Conservation (phyloP, 2,797 vertebrate genomes). For the Pteronotus mesoamericanus region DNA sequence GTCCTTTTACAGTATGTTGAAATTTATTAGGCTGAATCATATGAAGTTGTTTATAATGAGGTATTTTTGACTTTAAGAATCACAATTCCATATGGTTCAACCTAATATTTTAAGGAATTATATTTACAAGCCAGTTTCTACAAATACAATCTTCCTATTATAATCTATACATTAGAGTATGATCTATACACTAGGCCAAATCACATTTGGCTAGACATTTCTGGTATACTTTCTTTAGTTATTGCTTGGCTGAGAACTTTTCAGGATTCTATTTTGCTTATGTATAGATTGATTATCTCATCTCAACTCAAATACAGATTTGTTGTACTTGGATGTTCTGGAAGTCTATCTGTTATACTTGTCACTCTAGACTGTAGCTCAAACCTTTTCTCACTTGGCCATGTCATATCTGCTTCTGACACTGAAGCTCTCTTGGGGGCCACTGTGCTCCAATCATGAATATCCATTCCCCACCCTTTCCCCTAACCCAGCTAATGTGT, state of each 20-base stretch:
- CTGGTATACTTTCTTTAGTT: background rate
- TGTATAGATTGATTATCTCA: background rate
- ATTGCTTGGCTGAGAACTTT: background rate
- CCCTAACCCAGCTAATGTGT: background rate
- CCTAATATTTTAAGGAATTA: background rate
- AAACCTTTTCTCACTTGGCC: background rate
- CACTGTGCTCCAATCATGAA: too few species aligned
- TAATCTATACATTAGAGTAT: background rate
- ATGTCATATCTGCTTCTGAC: background rate
- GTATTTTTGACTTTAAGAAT: background rate
- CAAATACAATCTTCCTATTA: background rate
- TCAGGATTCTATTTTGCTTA: background rate
- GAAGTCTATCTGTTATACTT: background rate
- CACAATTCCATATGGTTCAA: background rate
- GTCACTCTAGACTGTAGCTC: background rate
- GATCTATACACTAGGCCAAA: background rate
- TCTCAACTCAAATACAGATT: background rate
- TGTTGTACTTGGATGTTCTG: background rate
- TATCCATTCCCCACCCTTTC: background rate
- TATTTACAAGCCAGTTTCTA: background rate
- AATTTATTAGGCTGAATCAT: background rate
- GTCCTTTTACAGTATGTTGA: background rate
- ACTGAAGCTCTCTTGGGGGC: background rate
- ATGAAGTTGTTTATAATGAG: background rate
- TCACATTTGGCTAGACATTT: background rate